phyloP scores from a whole-genome alignment of 2,888 invertebrate genomes.

The Drosophila melanosoma region DNA sequence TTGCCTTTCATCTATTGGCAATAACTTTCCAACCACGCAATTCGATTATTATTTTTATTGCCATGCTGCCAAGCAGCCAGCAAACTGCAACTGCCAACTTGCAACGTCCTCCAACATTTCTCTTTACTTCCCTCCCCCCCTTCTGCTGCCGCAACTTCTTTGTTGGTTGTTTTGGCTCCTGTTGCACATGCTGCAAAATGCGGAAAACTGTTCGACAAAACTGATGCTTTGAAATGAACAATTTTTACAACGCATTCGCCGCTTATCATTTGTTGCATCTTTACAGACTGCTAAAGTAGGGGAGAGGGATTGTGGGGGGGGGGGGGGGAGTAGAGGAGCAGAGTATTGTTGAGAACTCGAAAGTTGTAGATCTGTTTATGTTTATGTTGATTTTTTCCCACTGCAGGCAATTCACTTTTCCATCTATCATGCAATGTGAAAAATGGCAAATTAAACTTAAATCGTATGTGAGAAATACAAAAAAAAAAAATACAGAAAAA shows the following conservation, averaged over 20 bases:
- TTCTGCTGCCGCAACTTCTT: slow-evolving; percentile 29
- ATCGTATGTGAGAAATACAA: slow-evolving; percentile 42
- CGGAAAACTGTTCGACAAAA: slow-evolving; percentile 68
- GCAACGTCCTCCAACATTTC: slow-evolving; percentile 14
- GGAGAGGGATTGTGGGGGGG: neutral
- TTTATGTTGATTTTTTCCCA: slow-evolving; percentile 28
- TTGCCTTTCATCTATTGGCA: slow-evolving; percentile 72
- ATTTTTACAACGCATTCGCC: slow-evolving; percentile 66
- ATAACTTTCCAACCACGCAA: slow-evolving; percentile 77
- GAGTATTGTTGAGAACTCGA: slow-evolving; percentile 38
- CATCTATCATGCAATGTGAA: slow-evolving; percentile 64
- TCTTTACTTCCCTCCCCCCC: neutral
- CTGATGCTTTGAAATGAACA: slow-evolving; percentile 72
- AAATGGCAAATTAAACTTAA: slow-evolving; percentile 60
- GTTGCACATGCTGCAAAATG: slow-evolving; percentile 60
- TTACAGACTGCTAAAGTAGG: neutral
- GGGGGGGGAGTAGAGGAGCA: neutral
- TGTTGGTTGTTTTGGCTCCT: slow-evolving; percentile 54
- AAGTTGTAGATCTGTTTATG: slow-evolving; percentile 52
- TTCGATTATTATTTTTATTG: slow-evolving; percentile 76
- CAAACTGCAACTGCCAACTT: neutral
- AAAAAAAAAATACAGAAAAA: neutral
- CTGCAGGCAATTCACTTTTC: slow-evolving; percentile 76
- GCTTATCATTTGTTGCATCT: slow-evolving; percentile 75
- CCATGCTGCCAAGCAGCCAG: slow-evolving; percentile 30